A percentile compares a stretch with the other conserved stretches of the same genome.
Evolutionary conservation across 2,113 vertebrate species (phyloP).

Genomic region (Balaenoptera acutorostrata): DNA sequence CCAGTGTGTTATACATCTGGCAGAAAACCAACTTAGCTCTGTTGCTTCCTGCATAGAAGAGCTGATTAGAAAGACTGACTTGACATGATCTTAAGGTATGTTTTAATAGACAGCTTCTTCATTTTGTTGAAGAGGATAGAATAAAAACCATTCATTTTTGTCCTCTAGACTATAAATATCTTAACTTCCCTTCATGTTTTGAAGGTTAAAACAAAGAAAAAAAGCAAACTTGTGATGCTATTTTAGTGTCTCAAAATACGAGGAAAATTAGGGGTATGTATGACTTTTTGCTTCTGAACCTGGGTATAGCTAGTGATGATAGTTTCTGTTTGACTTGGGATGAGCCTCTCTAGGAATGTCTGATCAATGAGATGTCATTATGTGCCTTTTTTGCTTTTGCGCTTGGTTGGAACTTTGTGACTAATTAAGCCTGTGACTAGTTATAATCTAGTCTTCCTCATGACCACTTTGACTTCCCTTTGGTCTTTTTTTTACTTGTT

Average conservation of each 20-base stretch:
- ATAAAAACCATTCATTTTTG: conserved; percentile 1
- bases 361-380: neutral
- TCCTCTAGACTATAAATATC: conserved; percentile 1
- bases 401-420: neutral
- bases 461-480: neutral
- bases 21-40: neutral
- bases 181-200: neutral
- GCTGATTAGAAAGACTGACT: conserved; percentile 21
- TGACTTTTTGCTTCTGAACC: neutral
- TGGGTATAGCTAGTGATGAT: neutral
- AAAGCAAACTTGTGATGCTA: neutral
- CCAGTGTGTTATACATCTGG: neutral
- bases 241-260: neutral
- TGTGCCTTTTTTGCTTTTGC: neutral
- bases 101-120: conserved; percentile 36
- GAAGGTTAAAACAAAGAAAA: conserved; percentile 2
- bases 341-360: neutral
- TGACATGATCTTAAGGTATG: conserved; percentile 5
- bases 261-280: neutral
- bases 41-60: conserved; percentile 7
- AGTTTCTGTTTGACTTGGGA: neutral
- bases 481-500: neutral
- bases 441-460: neutral
- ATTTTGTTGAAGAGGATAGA: conserved; percentile 31
- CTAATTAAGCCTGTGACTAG: conserved; percentile 10